Evolutionary conservation across 2,888 invertebrate genomes (phyloP).

Genomic region (Heteromurus nitidus): DNA sequence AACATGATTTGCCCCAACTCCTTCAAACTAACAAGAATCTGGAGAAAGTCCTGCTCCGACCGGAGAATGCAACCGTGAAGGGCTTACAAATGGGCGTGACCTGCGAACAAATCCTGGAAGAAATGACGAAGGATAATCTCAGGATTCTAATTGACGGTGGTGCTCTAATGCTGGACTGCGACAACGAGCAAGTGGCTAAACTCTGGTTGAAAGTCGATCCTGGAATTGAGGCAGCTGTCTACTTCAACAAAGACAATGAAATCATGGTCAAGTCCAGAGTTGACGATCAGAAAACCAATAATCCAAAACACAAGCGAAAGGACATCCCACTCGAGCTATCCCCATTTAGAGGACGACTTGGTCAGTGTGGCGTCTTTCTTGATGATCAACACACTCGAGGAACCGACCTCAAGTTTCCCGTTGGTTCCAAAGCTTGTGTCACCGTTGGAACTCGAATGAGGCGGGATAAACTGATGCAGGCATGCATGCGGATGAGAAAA

Average conservation of each 20-base stretch:
- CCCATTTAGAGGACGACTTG: slow-evolving; percentile 49
- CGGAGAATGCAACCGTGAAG: slow-evolving; percentile 25
- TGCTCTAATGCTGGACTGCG: slow-evolving; percentile 67
- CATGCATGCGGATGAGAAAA: slow-evolving; percentile 69
- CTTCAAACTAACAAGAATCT: slow-evolving; percentile 38
- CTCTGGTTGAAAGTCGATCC: slow-evolving; percentile 61
- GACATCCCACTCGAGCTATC: slow-evolving; percentile 55
- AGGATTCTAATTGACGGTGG: slow-evolving; percentile 63
- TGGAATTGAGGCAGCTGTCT: slow-evolving; percentile 42
- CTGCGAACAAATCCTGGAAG: slow-evolving; percentile 45
- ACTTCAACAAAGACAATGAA: slow-evolving; percentile 28
- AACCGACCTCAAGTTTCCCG: slow-evolving; percentile 66
- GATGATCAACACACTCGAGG: slow-evolving; percentile 69
- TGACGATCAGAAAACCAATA: neutral
- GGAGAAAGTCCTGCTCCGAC: slow-evolving; percentile 14
- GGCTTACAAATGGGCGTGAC: neutral
- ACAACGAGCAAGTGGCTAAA: slow-evolving; percentile 68
- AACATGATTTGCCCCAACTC: slow-evolving; percentile 42
- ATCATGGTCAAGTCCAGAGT: slow-evolving; percentile 22
- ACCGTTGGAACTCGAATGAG: slow-evolving; percentile 63
- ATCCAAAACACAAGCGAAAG: neutral
- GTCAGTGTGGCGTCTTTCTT: slow-evolving; percentile 61
- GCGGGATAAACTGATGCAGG: slow-evolving; percentile 67
- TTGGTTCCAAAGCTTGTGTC: slow-evolving; percentile 49
- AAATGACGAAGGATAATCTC: slow-evolving; percentile 17